Evolutionary conservation across 2,888 invertebrate genomes (phyloP).

Genomic region (Epirrhoe alternata): DNA sequence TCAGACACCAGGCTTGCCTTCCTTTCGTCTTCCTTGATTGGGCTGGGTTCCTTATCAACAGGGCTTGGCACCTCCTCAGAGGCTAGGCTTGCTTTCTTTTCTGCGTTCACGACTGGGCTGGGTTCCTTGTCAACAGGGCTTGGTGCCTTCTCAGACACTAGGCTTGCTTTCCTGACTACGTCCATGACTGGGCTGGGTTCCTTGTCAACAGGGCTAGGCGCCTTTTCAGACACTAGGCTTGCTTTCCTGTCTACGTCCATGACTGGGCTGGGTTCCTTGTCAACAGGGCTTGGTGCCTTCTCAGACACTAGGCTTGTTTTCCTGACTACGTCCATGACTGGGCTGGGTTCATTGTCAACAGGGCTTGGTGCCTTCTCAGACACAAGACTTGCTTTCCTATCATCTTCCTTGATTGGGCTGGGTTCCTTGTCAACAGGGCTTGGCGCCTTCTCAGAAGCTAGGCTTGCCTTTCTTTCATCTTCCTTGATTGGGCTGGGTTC

Average conservation of each 20-base stretch:
- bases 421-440: constrained; percentile 19
- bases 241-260: constrained; percentile 17
- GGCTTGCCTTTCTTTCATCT: constrained; percentile 22
- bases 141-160: constrained; percentile 10
- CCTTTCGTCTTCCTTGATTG: constrained; percentile 4
- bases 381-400: constrained; percentile 18
- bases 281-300: constrained; percentile 3
- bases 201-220: constrained; percentile 26
- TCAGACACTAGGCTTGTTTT: constrained; percentile 6
- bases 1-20: constrained; percentile 20
- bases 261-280: constrained; percentile 31
- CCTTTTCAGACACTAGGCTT: constrained; percentile 28
- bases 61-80: constrained; percentile 13
- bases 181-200: constrained; percentile 19
- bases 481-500: neutral
- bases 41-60: constrained; percentile 4
- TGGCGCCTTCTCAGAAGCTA: constrained; percentile 24
- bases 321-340: constrained; percentile 2
- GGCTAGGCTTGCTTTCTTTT: constrained; percentile 1
- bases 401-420: constrained; percentile 5
- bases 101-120: constrained; percentile 1
- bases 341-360: constrained; percentile 12
- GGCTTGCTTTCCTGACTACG: constrained; percentile 2
- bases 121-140: constrained; percentile 3
- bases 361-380: constrained; percentile 5